Percentiles rank a stretch among this genome's conserved stretches.
phyloP scores from a whole-genome alignment of 1,140 invertebrate genomes.

The Cherax quadricarinatus region DNA sequence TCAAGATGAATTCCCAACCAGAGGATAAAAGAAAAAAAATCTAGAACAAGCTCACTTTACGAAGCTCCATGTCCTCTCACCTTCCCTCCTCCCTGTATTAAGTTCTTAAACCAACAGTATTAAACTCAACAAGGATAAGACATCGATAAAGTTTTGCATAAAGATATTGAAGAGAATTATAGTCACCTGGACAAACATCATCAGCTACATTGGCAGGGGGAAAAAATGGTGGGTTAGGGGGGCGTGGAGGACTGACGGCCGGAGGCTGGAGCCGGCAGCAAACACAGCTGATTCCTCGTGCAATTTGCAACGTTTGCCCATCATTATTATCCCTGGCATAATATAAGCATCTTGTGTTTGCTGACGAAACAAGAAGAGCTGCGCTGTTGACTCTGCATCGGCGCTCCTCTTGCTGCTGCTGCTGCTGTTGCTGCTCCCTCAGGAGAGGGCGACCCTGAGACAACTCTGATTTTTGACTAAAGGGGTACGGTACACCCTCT shows the following conservation, averaged over 20 bases:
- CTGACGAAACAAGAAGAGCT: constrained; percentile 19
- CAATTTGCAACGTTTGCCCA: constrained; percentile 19
- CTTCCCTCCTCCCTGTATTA: not conserved
- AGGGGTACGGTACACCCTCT: not conserved
- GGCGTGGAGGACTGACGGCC: not conserved
- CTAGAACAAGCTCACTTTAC: not conserved
- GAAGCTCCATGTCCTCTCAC: not conserved
- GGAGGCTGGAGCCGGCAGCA: not conserved
- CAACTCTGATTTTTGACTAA: not conserved
- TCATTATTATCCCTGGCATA: constrained; percentile 20
- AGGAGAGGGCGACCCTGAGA: not conserved
- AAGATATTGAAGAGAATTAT: constrained; percentile 5
- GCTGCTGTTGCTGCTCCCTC: not conserved
- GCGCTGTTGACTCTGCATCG: constrained; percentile 5
- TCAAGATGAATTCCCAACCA: not conserved
- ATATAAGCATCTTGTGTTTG: constrained; percentile 15
- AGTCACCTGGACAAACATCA: constrained; percentile 11
- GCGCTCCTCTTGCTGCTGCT: not conserved
- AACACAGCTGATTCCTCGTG: constrained; percentile 13
- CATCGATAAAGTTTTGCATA: constrained; percentile 4
- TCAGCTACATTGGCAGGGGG: not conserved
- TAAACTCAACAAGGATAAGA: constrained; percentile 1
- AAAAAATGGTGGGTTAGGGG: not conserved
- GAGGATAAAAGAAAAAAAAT: not conserved
- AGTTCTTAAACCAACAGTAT: not conserved